A percentile compares a stretch with the other conserved stretches of the same genome.
Evolutionary conservation across 1,140 invertebrate genomes (phyloP).

Genomic region (Stegodyphus mimosarum): DNA sequence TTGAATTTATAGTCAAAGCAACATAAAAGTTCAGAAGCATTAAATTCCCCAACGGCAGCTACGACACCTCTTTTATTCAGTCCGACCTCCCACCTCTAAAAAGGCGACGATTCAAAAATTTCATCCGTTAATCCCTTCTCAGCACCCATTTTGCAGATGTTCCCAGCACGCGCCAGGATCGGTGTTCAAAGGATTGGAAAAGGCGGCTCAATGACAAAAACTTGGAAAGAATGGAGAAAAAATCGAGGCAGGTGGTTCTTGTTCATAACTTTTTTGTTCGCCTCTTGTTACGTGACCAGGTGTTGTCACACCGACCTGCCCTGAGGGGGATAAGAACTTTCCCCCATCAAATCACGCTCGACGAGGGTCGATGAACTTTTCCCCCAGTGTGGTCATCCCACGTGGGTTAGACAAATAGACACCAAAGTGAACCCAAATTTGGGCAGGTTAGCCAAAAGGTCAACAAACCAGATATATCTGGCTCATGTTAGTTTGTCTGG

Average conservation of each 20-base stretch:
- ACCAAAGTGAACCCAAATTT: constrained; percentile 6
- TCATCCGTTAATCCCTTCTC: constrained; percentile 40
- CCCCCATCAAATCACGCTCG: not conserved
- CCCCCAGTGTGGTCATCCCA: constrained; percentile 38
- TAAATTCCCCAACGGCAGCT: too few species aligned
- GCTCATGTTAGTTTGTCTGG: too few species aligned
- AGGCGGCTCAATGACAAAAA: constrained; percentile 31
- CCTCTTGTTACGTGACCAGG: constrained; percentile 41
- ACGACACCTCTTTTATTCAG: too few species aligned
- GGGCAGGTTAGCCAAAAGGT: constrained; percentile 42
- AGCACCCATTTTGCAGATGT: constrained; percentile 2
- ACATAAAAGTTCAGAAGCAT: too few species aligned
- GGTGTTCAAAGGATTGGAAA: constrained; percentile 47
- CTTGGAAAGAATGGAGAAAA: constrained; percentile 10
- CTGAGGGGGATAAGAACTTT: constrained; percentile 9
- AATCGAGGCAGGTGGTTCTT: constrained; percentile 40
- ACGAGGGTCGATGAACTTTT: constrained; percentile 36
- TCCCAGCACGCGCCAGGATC: not conserved
- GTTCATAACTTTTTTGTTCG: constrained; percentile 15
- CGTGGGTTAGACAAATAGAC: constrained; percentile 18
- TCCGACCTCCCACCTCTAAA: too few species aligned
- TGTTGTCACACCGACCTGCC: constrained; percentile 34
- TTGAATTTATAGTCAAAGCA: too few species aligned
- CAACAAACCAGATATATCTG: constrained; percentile 36
- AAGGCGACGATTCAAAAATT: not conserved